Conservation (phyloP, 2,888 invertebrate species). For the Parascotia fuliginaria region DNA sequence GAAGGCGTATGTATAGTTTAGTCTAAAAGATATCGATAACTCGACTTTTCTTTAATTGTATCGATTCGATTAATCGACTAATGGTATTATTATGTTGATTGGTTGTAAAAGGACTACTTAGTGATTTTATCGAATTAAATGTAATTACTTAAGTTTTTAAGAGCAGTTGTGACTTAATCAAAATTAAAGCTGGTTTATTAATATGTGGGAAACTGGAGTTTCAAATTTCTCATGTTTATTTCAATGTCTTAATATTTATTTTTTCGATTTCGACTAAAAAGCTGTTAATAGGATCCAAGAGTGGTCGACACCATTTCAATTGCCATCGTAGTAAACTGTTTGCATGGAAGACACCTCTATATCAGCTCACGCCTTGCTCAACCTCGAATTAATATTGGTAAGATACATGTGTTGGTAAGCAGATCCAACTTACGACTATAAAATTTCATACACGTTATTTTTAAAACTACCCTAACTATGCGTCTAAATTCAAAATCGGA, state of each 20-base stretch:
- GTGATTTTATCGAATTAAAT: slow-evolving; percentile 33
- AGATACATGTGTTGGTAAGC: too few species aligned
- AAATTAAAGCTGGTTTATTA: slow-evolving; percentile 16
- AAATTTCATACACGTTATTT: too few species aligned
- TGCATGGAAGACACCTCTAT: too few species aligned
- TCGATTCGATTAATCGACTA: slow-evolving; percentile 37
- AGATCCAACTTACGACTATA: too few species aligned
- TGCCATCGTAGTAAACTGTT: too few species aligned
- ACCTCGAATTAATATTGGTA: too few species aligned
- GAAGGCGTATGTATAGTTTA: slow-evolving; percentile 51
- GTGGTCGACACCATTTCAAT: too few species aligned
- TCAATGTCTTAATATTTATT: neutral
- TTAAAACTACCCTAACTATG: neutral
- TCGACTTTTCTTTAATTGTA: slow-evolving; percentile 27
- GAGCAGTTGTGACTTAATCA: slow-evolving; percentile 10
- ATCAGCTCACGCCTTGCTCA: too few species aligned
- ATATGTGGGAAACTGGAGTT: slow-evolving; percentile 12
- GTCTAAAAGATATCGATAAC: slow-evolving; percentile 50
- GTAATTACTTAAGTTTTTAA: slow-evolving; percentile 20
- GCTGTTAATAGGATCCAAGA: too few species aligned
- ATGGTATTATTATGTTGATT: slow-evolving; percentile 55
- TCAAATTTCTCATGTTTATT: neutral
- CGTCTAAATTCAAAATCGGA: neutral
- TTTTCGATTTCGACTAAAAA: too few species aligned
- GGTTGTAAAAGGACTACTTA: slow-evolving; percentile 35